Base-by-base conservation (phyloP, 2,888 invertebrate genomes). In the Xiphydria camelus region DNA sequence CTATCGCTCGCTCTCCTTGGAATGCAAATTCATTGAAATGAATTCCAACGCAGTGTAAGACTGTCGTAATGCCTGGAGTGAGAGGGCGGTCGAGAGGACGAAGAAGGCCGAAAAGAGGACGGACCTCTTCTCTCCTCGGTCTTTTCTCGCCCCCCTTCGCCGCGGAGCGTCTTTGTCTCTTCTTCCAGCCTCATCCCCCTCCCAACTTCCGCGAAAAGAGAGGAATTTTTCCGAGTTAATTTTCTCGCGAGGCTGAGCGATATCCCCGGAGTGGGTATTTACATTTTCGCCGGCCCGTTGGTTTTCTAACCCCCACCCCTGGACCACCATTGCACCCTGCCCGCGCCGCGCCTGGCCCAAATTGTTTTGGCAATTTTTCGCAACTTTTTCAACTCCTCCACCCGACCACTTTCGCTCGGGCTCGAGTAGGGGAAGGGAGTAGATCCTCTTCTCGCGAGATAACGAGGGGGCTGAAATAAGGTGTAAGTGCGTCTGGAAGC, bases 11-110 rank as follows among this genome's bases (percentile, higher is more conserved):
- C 18, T 29, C 9, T 38, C 40, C 52, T 60, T 49, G 54, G 54
- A 57, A 69, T 69, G 70, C 62, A 69, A 69, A 69, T 69, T 66
- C 61, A 67, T 68, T 68, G 57, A 64, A 68, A 69, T 68, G 61
- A 68, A 67, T 66, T 69, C 64, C 47, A 47, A 55, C 58, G 59
- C 45, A 54, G 45, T 57, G 54, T 64, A 64, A 66, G 60, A 62
- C 60, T 52, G 57, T 59, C 60, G 59, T 60, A 58, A 65, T 58
- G 59, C 55, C 50, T 36, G 44, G 34, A 45, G 43, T 29, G 44
- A 46, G 54, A 45, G 41, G 41, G 41, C 41, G 46, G 46, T 39
- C 33, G 40, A 36, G 40, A 38, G 14, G 17, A 3, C 5, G 36
- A 10, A 7, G 25, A 35, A 18, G 9, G n/a, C n/a, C 10, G 17